Conservation (phyloP, 1,140 invertebrate species). For the Mizuhopecten yessoensis region DNA sequence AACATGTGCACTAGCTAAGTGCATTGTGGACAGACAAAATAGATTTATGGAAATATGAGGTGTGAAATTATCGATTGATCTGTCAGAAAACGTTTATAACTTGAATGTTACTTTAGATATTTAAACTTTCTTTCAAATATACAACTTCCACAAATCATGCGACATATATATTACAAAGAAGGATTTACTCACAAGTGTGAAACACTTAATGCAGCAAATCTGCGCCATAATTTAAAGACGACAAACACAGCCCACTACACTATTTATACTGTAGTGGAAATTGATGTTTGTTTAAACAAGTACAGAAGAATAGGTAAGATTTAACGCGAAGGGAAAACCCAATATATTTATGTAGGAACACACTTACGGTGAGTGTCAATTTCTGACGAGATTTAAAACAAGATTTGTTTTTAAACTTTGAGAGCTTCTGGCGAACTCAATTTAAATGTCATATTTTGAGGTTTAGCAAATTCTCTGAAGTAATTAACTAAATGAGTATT, state of each 20-base stretch:
- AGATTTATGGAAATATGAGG: background rate
- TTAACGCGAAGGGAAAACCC: no score
- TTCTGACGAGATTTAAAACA: no score
- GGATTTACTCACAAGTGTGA: background rate
- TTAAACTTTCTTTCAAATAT: background rate
- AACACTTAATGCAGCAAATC: background rate
- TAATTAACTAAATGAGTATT: no score
- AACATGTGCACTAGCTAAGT: background rate
- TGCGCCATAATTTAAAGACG: no score
- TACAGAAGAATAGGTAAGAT: no score
- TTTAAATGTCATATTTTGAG: no score
- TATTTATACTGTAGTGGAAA: background rate
- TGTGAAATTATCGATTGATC: background rate
- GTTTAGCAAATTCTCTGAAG: no score
- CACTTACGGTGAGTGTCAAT: no score
- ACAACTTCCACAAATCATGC: background rate
- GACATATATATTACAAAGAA: background rate
- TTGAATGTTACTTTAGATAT: background rate
- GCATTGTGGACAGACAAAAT: background rate
- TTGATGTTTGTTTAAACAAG: no score
- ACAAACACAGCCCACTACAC: background rate
- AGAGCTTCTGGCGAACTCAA: no score
- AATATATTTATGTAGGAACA: no score
- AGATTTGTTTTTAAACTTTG: no score
- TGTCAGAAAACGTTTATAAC: background rate